These are phyloP conservation scores for Urocitellus parryii DNA, from an alignment of 2,113 vertebrate genomes.

Conservation along the genomic window DNA sequence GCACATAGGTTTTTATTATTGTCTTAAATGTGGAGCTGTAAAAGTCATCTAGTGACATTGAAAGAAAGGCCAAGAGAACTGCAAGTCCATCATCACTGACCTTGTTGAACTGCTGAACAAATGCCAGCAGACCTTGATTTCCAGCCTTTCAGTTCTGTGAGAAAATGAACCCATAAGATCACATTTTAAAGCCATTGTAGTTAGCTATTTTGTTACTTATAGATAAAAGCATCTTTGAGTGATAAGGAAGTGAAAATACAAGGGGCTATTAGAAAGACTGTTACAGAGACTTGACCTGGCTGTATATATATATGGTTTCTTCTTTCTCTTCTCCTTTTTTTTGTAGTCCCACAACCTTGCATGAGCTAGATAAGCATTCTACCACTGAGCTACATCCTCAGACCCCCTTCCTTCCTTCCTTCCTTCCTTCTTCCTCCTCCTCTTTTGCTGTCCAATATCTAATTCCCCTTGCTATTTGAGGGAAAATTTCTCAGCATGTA, in stretches of 20 bases:
- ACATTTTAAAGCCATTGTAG: background rate
- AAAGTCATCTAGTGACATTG: background rate
- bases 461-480: background rate
- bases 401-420: background rate
- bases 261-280: background rate
- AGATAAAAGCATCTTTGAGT: constrained; percentile 5
- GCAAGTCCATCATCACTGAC: background rate
- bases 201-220: background rate
- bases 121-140: background rate
- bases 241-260: background rate
- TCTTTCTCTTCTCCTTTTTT: background rate
- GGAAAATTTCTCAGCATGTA: background rate
- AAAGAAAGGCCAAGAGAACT: constrained; percentile 43
- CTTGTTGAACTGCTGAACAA: background rate
- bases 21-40: background rate
- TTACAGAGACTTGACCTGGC: background rate
- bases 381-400: no score
- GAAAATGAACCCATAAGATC: background rate
- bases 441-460: background rate
- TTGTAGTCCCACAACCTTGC: no score
- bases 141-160: background rate
- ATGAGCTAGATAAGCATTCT: no score
- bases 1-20: constrained; percentile 13
- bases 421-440: background rate
- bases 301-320: background rate